Percentiles rank a stretch among this genome's conserved stretches.
Conservation (phyloP, 2,113 vertebrate species). For the Puntigrus tetrazona region DNA sequence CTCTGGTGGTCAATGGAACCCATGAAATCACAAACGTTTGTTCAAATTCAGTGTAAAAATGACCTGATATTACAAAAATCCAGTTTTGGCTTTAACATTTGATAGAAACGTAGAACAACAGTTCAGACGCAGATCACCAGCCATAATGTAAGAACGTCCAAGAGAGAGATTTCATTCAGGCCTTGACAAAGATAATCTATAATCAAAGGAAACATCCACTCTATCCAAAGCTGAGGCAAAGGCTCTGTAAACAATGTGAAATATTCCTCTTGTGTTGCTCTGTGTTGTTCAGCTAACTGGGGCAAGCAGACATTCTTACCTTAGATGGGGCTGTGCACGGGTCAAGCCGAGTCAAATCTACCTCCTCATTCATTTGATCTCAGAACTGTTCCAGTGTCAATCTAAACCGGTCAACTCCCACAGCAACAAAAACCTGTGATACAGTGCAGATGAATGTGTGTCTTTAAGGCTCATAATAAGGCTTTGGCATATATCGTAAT, state of each 20-base stretch:
- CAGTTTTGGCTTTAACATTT: not conserved
- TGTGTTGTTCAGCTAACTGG: slow-evolving; percentile 48
- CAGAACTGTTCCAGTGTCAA: slow-evolving; percentile 18
- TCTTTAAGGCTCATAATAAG: no score
- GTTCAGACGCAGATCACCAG: not conserved
- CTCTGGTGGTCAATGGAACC: slow-evolving; percentile 57
- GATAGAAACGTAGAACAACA: not conserved
- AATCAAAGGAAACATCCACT: not conserved
- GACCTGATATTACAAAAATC: slow-evolving; percentile 30
- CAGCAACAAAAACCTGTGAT: not conserved
- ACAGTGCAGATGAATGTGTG: not conserved
- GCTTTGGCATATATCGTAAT: not conserved
- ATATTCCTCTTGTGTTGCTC: slow-evolving; percentile 19
- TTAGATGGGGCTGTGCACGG: slow-evolving; percentile 50
- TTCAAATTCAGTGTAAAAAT: slow-evolving; percentile 40
- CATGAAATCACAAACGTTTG: slow-evolving; percentile 59
- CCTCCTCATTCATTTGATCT: not conserved
- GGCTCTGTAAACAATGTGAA: slow-evolving; percentile 43
- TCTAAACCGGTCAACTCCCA: not conserved
- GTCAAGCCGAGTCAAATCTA: slow-evolving; percentile 3
- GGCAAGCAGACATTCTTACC: slow-evolving; percentile 48
- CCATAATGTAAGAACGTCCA: not conserved
- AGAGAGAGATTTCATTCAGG: not conserved
- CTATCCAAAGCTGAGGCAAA: slow-evolving; percentile 3
- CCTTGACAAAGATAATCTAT: not conserved